Evolutionary conservation across 2,888 invertebrate genomes (phyloP), one percentile per base, ranked within the genome.

Genomic region (Tachystola acroxantha): DNA sequence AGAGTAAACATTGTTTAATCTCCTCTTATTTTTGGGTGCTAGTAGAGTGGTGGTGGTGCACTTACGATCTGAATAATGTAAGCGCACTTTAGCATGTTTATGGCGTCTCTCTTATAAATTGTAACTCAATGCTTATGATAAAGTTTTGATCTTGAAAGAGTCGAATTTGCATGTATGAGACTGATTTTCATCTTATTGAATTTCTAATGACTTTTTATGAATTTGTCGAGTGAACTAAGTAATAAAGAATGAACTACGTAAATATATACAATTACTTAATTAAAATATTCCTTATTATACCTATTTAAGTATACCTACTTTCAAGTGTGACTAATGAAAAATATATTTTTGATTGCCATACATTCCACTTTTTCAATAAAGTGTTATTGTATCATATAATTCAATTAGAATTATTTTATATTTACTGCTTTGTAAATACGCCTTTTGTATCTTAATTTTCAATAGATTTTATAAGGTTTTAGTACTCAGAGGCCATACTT

Each of bases 401-500:
- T 50, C 44, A 57, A 50, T 46, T 31, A 26, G 24, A 40, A 11
- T 42, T 39, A 36, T 31, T 33, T 42, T 36, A 25, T 34, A 36
- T 29, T 19, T 13, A 32, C 27, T 5, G 49, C 50, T 47, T 51
- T 56, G 56, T 53, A 54, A 28, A 47, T 44, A 38, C 26, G 40
- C 24, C n/a, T 27, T 22, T n/a, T 7, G 19, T 34, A 13, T 36
- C 36, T 32, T 14, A 10, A 25, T 34, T 19, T 16, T 20, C 10
- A 32, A 22, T 16, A 10, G 26, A 14, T 16, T 28, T 29, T 16
- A n/a, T 29, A 28, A 19, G 24, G 24, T 37, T 37, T 31, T 19
- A 31, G 6, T 48, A 43, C 50, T 55, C 53, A 59, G 75, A 73
- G 69, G 81, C 81, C 81, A 81, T 80, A 79, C 63, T 53, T 49